Conservation (phyloP, 2,797 vertebrate species). For the Helarctos malayanus region DNA sequence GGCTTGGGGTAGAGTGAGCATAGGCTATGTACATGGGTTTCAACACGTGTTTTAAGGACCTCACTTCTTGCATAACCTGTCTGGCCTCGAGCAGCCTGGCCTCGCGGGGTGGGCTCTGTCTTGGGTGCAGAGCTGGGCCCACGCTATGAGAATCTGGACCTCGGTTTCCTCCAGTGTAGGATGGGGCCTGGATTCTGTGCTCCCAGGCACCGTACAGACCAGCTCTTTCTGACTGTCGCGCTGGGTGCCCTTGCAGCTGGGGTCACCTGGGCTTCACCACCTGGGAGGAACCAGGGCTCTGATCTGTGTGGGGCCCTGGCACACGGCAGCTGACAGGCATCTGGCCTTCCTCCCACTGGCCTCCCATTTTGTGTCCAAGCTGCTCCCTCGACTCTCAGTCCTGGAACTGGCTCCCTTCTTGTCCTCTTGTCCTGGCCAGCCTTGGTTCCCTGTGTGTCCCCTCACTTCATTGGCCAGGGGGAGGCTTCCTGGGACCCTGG, state of each 20-base stretch:
- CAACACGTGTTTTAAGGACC: rapidly evolving
- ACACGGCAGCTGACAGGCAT: too few species aligned
- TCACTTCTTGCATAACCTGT: rapidly evolving
- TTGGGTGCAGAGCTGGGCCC: background rate
- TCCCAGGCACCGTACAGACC: background rate
- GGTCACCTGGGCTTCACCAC: background rate
- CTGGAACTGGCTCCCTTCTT: rapidly evolving
- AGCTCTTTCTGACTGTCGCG: background rate
- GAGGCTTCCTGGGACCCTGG: background rate
- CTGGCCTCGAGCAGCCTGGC: background rate
- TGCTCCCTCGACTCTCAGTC: background rate
- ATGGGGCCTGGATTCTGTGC: background rate
- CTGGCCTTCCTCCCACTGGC: rapidly evolving
- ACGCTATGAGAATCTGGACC: rapidly evolving
- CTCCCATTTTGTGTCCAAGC: background rate
- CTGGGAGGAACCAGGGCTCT: background rate
- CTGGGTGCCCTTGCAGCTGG: background rate
- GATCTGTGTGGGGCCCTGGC: rapidly evolving
- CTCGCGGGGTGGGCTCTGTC: background rate
- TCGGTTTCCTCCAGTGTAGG: background rate
- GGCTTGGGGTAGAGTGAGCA: background rate
- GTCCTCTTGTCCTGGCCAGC: too few species aligned
- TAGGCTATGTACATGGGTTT: background rate
- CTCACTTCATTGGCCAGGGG: too few species aligned
- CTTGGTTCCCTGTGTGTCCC: background rate